Evolutionary conservation across 2,888 invertebrate species (phyloP), one percentile per base, ranked within the genome.

Genomic region (Cotesia congregata): DNA sequence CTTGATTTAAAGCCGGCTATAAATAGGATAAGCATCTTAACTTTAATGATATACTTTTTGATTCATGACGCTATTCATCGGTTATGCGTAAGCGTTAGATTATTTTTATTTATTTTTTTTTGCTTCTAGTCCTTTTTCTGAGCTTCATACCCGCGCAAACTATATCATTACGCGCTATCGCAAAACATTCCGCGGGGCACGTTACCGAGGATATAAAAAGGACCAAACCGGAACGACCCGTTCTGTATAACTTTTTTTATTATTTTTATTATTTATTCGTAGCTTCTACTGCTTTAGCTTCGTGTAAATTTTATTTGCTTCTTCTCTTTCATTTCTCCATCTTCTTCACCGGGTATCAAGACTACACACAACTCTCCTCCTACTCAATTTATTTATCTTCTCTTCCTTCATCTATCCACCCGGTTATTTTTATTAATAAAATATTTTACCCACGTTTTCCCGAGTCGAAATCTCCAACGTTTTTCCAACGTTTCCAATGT

Each of bases 131-230:
- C 30, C 30, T 69, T 67, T 67, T 60, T 65, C 65, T 74, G 65
- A 71, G 74, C 74, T 77, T 72, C 70, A 50, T 60, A 60, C 41
- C 60, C 65, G 64, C 72, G 79, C 78, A 74, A 81, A 82, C 79
- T 81, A 78, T 83, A 83, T 86, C 81, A 83, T 85, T 83, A 84
- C 75, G 78, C 79, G 79, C 80, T 83, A 83, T 83, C 80, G 79
- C 78, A 71, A 65, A 77, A 71, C 79, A 81, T 81, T 82, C 78
- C 77, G 65, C 72, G 67, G 38, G 68, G 20, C 74, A 68, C 62
- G 70, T 67, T 72, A 72, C 75, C 70, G 69, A 30, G 59, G 38
- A 67, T 73, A 50, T 73, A 50, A 78, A 81, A 81, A 79, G 67
- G 64, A 80, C 75, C 70, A 82, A 82, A 82, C 81, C 81, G 84